Base-by-base conservation (phyloP, 2,888 invertebrate species). In the Nemotelus nigrinus region DNA sequence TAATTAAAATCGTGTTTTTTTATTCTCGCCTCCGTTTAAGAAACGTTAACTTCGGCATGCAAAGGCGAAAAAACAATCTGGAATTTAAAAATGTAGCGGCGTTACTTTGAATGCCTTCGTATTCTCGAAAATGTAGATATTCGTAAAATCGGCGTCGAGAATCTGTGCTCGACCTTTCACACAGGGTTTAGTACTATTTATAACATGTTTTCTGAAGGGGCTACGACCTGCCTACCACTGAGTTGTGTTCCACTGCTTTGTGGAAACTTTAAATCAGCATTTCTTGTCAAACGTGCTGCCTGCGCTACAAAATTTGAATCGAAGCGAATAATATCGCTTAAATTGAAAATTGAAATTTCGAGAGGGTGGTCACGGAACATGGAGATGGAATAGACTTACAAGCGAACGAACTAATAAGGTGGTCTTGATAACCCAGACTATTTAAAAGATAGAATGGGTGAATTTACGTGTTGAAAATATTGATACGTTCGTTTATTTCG, bases 151-250 rank as follows among this genome's bases (percentile, higher is more conserved):
- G 25, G 25, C 25, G 25, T 25, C 25, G 25, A 25, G 25, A 25
- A 25, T 25, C 25, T 25, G 25, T 25, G 25, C 25, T 53, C 53
- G 53, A 53, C 53, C 6, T 10, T 53, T 53, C n/a, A n/a, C 39
- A 43, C 50, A 25, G 44, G 47, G 74, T 74, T 71, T 55, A 71
- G 53, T 71, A 74, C 74, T 74, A 74, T 74, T 74, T 74, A 48
- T 74, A 63, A 70, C 53, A 47, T 39, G 48, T 39, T 39, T 63
- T 55, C 74, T 25, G 44, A 53, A 53, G 60, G 74, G 48, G 74
- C 63, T 63, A 60, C 48, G 74, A 63, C 74, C 74, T 60, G 48
- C 48, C 60, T n/a, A 25, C 25, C 25, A 25, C 25, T 25, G 25
- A 25, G 25, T 25, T 25, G 25, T 25, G 25, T 25, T 25, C 25